Evolutionary conservation across 2,888 invertebrate genomes (phyloP), one percentile per base, ranked within the genome.

Genomic region (Mesoligia furuncula): DNA sequence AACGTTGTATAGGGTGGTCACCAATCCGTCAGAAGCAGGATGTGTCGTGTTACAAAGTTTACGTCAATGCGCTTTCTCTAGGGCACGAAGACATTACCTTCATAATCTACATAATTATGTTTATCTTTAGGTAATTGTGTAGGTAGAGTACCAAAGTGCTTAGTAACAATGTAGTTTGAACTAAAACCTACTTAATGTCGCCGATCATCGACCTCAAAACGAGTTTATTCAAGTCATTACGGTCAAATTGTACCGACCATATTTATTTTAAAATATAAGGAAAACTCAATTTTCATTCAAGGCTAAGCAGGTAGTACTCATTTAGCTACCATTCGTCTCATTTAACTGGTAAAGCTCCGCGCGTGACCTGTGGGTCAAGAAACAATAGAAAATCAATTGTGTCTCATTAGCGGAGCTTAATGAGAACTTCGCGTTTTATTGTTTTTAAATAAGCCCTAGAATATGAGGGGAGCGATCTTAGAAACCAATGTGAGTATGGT

Each of bases 221-320:
- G 42, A 75, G 76, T 78, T 66, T 77, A 75, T 88, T 76, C 68
- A 84, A 80, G 72, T 77, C 61, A 84, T 84, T 86, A 71, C 61
- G 42, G 62, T 75, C 31, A 36, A 83, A 83, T 48, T 45, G 66
- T 72, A 70, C 59, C 80, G 42, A 84, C 74, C 76, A 86, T 84
- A 78, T 84, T 84, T 75, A 87, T 80, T 88, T 88, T 73, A 85
- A 80, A 83, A 27, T 75, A 73, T 57, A 73, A 79, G 77, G 70
- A 84, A 83, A 84, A 86, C 75, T 76, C 86, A 83, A 87, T 88
- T 89, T 88, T 59, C 79, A 72, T 83, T 73, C 80, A 87, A 87
- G 82, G 84, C 78, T 80, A 67, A 73, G 75, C 66, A 81, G 85
- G 83, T 79, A 88, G 86, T 84, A 65, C 78, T 87, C 75, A 88